A percentile compares a stretch with the other conserved stretches of the same genome.
phyloP scores from a whole-genome alignment of 2,113 vertebrate species.

The Notarius quadriscutis region DNA sequence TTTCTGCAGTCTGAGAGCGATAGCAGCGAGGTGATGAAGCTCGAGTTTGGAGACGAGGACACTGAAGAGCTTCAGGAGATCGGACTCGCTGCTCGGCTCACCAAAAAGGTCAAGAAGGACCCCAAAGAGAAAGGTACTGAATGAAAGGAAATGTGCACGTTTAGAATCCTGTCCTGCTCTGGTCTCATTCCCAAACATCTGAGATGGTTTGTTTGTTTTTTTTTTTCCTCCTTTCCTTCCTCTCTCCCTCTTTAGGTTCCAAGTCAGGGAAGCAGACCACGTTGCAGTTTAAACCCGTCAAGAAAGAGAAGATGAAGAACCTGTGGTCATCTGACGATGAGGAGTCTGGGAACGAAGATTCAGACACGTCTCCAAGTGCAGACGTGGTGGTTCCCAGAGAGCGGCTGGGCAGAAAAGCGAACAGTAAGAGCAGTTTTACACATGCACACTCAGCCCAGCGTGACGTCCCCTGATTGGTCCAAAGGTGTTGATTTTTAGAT shows the following conservation, averaged over 20 bases:
- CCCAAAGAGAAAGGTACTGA: slow-evolving; percentile 68
- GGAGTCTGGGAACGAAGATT: slow-evolving; percentile 49
- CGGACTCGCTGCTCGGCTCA: slow-evolving; percentile 71
- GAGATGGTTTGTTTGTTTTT: neutral
- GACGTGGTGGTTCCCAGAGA: slow-evolving; percentile 67
- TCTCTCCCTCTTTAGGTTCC: slow-evolving; percentile 46
- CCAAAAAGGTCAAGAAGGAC: slow-evolving; percentile 73
- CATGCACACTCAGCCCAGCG: neutral
- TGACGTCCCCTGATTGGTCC: neutral
- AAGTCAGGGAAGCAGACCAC: slow-evolving; percentile 82
- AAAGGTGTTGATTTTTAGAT: neutral
- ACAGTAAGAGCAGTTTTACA: slow-evolving; percentile 59
- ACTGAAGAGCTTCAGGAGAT: slow-evolving; percentile 47
- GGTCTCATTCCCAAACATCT: neutral
- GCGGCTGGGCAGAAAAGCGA: slow-evolving; percentile 64
- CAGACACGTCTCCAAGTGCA: slow-evolving; percentile 64
- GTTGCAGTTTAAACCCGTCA: slow-evolving; percentile 81
- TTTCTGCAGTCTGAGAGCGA: slow-evolving; percentile 62
- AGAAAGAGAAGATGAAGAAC: slow-evolving; percentile 63
- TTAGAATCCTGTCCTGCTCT: neutral
- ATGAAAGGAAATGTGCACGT: neutral
- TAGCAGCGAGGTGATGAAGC: slow-evolving; percentile 68
- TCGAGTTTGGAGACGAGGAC: slow-evolving; percentile 76
- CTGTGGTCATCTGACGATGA: slow-evolving; percentile 75
- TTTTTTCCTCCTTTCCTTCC: too few species aligned